These are phyloP conservation scores for Globodera ellingtonae DNA, from an alignment of 1,140 invertebrate species.

Conservation along the genomic window DNA sequence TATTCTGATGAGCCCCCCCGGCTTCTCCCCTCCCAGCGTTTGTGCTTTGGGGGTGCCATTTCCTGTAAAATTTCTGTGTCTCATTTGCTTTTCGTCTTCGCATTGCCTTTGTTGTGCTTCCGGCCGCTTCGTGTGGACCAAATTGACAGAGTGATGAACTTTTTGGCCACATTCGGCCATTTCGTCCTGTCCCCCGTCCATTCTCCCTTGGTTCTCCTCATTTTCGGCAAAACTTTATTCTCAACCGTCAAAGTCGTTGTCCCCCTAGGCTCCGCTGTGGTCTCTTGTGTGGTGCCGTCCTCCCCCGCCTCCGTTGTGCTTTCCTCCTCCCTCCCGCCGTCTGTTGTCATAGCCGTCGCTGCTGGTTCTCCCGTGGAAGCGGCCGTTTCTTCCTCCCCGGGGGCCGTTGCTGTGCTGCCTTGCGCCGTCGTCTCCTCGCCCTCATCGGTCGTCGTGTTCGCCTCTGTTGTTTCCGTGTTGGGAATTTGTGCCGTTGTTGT, in stretches of 20 bases:
- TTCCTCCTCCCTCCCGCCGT: background rate
- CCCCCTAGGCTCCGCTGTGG: background rate
- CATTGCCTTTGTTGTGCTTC: conserved; percentile 7
- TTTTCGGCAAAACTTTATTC: background rate
- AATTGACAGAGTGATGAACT: conserved; percentile 28
- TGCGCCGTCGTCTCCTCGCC: conserved; percentile 8
- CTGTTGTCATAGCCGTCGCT: background rate
- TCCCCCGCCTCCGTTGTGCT: conserved; percentile 11
- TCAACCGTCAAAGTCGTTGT: background rate
- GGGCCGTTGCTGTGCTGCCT: conserved; percentile 12
- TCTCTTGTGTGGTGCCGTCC: background rate
- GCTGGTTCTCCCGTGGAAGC: background rate
- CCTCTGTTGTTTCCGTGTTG: conserved; percentile 27
- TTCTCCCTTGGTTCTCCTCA: conserved; percentile 9
- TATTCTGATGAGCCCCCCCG: background rate
- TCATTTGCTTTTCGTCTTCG: background rate
- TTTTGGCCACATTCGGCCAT: conserved; percentile 11
- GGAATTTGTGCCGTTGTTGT: conserved; percentile 12
- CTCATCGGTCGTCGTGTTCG: conserved; percentile 39
- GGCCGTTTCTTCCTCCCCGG: conserved; percentile 26
- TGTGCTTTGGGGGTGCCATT: background rate
- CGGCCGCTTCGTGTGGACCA: conserved; percentile 18
- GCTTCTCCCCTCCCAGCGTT: background rate
- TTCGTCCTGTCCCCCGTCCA: background rate
- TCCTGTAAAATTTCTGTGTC: too few species aligned